phyloP scores from a whole-genome alignment of 2,797 vertebrate species.

The Knipowitschia caucasica region DNA sequence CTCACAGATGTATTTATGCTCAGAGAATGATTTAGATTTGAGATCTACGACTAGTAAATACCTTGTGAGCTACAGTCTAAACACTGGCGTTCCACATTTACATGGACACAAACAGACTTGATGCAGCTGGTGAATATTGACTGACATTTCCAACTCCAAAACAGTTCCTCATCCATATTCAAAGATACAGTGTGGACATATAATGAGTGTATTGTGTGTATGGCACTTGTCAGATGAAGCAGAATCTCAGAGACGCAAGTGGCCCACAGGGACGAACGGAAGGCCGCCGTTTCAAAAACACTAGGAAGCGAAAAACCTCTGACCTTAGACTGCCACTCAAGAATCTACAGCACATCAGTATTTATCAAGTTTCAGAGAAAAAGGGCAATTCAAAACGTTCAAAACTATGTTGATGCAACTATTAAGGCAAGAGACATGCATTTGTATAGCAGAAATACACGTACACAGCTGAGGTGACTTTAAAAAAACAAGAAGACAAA shows the following conservation, averaged over 20 bases:
- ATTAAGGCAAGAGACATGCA: too few relatives aligned
- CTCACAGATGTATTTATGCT: conserved; percentile 58
- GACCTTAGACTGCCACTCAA: conserved; percentile 1
- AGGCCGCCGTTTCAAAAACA: conserved; percentile 22
- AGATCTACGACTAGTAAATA: conserved; percentile 61
- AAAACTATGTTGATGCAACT: too few relatives aligned
- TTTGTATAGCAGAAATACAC: too few relatives aligned
- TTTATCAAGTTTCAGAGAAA: too few relatives aligned
- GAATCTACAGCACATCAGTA: conserved; percentile 3
- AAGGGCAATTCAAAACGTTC: too few relatives aligned
- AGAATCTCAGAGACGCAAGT: conserved; percentile 50
- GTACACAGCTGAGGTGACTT: too few relatives aligned
- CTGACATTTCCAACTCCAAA: conserved; percentile 53
- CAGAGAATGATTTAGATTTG: conserved; percentile 56
- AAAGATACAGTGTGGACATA: conserved; percentile 46
- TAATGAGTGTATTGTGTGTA: conserved; percentile 51
- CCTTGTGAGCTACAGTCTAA: conserved; percentile 52
- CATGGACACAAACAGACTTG: conserved; percentile 34
- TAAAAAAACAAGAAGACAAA: too few relatives aligned
- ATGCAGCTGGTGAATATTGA: conserved; percentile 56
- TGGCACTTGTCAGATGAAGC: conserved; percentile 33
- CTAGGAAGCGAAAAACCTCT: conserved; percentile 9
- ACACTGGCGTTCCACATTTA: conserved; percentile 55
- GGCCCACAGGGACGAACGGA: conserved; percentile 37
- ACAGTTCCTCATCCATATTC: conserved; percentile 53